These are phyloP conservation scores for Pachyramphus minor DNA, from an alignment of 2,113 vertebrate species.

Conservation along the genomic window DNA sequence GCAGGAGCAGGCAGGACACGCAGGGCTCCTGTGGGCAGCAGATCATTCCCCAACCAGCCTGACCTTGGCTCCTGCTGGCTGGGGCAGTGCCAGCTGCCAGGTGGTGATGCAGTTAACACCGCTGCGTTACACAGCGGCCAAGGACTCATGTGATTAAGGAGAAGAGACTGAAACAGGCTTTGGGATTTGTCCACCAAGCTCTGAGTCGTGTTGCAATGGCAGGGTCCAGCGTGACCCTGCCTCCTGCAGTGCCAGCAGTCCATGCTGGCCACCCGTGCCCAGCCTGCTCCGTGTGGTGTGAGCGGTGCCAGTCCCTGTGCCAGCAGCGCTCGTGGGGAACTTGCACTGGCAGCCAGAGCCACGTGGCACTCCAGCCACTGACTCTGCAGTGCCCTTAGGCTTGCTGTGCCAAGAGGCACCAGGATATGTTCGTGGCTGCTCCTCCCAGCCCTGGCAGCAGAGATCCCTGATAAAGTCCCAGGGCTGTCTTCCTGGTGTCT, in stretches of 20 bases:
- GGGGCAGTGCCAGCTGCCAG: background rate
- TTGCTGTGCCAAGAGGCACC: background rate
- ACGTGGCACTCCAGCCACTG: background rate
- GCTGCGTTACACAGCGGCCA: background rate
- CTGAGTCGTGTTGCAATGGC: accelerated
- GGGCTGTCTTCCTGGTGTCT: background rate
- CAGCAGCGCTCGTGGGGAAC: background rate
- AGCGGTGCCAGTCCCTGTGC: background rate
- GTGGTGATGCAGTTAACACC: background rate
- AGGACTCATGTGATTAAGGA: background rate
- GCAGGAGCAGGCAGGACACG: background rate
- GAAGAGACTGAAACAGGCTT: background rate
- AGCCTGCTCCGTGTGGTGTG: accelerated
- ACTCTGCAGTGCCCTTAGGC: background rate
- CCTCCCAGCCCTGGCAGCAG: background rate
- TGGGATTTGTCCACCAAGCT: background rate
- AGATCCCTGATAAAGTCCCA: background rate
- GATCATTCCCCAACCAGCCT: background rate
- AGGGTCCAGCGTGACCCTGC: background rate
- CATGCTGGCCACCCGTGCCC: accelerated
- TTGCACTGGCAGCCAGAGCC: background rate
- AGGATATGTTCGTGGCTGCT: background rate
- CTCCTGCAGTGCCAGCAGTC: background rate
- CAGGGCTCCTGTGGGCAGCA: background rate
- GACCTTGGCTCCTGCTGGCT: background rate